These are phyloP conservation scores for Tipula vernalis DNA, from an alignment of 2,888 invertebrate species.

Conservation along the genomic window DNA sequence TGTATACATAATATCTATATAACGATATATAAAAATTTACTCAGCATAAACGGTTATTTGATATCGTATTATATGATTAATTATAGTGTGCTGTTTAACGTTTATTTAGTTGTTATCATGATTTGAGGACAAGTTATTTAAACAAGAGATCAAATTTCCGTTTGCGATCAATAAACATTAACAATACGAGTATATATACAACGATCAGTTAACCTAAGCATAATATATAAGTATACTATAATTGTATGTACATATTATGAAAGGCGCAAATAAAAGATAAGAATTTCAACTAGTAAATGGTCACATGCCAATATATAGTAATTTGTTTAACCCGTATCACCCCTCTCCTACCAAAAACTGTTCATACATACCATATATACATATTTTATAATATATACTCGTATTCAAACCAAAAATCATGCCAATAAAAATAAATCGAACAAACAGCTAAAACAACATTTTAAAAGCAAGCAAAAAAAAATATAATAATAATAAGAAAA, in stretches of 20 bases:
- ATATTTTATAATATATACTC: neutral
- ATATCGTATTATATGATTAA: neutral
- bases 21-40: neutral
- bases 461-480: neutral
- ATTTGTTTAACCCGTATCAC: neutral
- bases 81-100: neutral
- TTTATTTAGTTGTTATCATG: neutral
- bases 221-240: neutral
- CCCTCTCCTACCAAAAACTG: neutral
- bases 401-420: neutral
- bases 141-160: neutral
- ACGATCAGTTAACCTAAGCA: neutral
- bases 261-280: neutral
- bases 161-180: neutral
- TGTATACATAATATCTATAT: too few species aligned
- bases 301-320: neutral
- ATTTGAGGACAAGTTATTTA: neutral
- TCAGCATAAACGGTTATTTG: neutral
- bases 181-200: neutral
- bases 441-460: conserved; percentile 4
- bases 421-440: conserved; percentile 4
- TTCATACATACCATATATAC: neutral
- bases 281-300: neutral
- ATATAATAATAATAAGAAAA: neutral
- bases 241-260: too few species aligned